Base-by-base conservation (phyloP, 1,140 invertebrate species). In the Choristoneura fumiferana region DNA sequence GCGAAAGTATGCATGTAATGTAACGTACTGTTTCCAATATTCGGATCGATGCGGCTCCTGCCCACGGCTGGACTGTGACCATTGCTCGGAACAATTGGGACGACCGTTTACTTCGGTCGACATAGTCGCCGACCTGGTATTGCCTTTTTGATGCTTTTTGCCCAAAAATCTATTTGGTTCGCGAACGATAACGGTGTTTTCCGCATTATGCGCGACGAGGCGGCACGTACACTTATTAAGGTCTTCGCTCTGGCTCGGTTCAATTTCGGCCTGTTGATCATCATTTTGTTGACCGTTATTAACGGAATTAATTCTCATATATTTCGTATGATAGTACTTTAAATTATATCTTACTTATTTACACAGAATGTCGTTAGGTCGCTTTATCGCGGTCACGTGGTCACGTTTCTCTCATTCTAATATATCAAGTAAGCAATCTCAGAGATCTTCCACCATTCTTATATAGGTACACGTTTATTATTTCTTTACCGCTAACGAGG, bases 71-170 rank as follows among this genome's bases (percentile, higher is more conserved):
- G 61, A 55, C 45, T 43, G 55, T 69, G 62, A 59, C 62, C 62
- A 65, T 35, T 34, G 59, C 39, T 65, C 58, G 67, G 53, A 69
- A 67, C 69, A 80, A 80, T 78, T 73, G 71, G 79, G 75, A 61
- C 83, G 61, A 84, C 82, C 82, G 43, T 78, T 86, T 88, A 49
- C 43, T 49, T 49, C 43, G 72, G 60, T 63, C 65, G 76, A 69
- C 63, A 66, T 74, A 73, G 67, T 67, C 66, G 63, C 17, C 69
- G 75, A 75, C 73, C 79, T 63, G 72, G 62, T 76, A 72, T 76
- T 78, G 73, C 73, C 78, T 81, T 87, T 85, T 85, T 81, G 73
- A 75, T 72, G 73, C 68, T 87, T 88, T 88, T 88, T 87, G 71
- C 71, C 78, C 49, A 83, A 88, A 82, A 86, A 79, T 77, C 75